Base-by-base conservation (phyloP, 2,797 vertebrate genomes). In the Morus bassanus region DNA sequence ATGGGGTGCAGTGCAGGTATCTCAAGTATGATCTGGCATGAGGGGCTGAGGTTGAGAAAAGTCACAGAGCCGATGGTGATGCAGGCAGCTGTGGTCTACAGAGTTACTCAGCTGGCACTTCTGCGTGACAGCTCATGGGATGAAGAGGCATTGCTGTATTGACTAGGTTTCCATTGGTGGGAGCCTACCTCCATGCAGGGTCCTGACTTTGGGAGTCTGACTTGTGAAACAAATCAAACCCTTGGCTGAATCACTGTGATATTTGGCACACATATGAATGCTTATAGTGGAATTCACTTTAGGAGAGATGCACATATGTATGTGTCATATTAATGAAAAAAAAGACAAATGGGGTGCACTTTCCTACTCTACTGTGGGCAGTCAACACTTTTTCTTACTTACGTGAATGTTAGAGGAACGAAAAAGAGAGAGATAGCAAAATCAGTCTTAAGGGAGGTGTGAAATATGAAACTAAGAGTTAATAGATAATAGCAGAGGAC, bases 61-160 rank as follows among this genome's bases (percentile, higher is more conserved):
- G n/a, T 54, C 59, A 60, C 45, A 43, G 45, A 56, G 70, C 70
- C 0, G 5, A 19, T 27, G 41, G 33, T 19, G 35, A 14, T 39
- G 27, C 24, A 39, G 61, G 24, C 48, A 75, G 27, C 60, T 57
- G 57, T 23, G 31, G n/a, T 59, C 43, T 70, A 5, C 43, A 30
- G 51, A 27, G 41, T 33, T 79, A 30, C 21, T 76, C 41, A 45
- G 5, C 33, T 35, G 19, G 13, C 18, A 17, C 4, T 61, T 67
- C 22, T 21, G 15, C 1, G 0, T 41, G 53, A 35, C 54, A 37
- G 1, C 17, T 37, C 19, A 8, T 4, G 24, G 39, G 73, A 33
- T 63, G 41, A 46, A 78, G 37, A 70, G 11, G 24, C 28, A 80
- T 65, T 73, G 39, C 19, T 83, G 6, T 33, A 2, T 57, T n/a